Percentiles rank a stretch among this genome's conserved stretches.
These are phyloP conservation scores for Tachycineta bicolor DNA, from an alignment of 2,113 vertebrate species.

Conservation along the genomic window DNA sequence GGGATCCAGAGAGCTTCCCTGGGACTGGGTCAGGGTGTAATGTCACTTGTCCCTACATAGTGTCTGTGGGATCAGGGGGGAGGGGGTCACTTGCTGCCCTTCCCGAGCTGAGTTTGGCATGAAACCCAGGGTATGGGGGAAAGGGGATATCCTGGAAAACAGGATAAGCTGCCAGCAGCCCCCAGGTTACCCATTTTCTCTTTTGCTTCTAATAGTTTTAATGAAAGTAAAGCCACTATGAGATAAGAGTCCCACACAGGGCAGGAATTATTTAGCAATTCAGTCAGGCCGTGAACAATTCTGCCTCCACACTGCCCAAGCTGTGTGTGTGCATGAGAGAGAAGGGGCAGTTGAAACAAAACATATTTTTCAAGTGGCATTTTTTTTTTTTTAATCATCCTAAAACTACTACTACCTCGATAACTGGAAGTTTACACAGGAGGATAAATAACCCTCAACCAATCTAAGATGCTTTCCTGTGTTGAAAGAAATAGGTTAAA, in stretches of 20 bases:
- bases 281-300: not conserved
- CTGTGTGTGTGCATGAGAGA: not conserved
- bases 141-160: not conserved
- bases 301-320: not conserved
- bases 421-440: not conserved
- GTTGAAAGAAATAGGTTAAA: not conserved
- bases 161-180: not conserved
- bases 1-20: not conserved
- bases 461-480: not conserved
- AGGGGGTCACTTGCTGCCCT: not conserved
- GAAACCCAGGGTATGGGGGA: not conserved
- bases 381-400: not conserved
- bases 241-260: not conserved
- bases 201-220: not conserved
- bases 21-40: fast-evolving
- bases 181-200: not conserved
- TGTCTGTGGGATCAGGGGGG: not conserved
- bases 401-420: not conserved
- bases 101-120: not conserved
- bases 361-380: not conserved
- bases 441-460: not conserved
- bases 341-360: not conserved
- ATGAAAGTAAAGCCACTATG: not conserved
- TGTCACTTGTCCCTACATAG: not conserved
- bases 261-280: not conserved